Conservation (phyloP, 2,797 vertebrate species). For the Siniperca obscura region DNA sequence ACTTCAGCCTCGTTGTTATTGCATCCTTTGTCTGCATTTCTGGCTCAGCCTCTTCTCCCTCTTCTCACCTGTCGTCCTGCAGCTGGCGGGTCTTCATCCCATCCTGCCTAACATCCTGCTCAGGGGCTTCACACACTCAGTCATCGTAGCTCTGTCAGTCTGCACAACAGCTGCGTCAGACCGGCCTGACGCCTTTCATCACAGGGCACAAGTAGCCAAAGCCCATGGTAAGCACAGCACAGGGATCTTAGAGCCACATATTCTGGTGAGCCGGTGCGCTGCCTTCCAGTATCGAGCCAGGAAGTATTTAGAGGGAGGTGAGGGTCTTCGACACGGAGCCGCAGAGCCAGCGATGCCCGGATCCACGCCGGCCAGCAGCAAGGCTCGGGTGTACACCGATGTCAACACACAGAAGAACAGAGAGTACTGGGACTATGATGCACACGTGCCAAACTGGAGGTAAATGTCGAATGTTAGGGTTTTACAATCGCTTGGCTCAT, state of each 20-base stretch:
- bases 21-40: conserved; percentile 4
- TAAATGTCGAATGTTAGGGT: conserved; percentile 61
- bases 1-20: neutral
- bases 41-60: conserved; percentile 18
- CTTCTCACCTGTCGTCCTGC: conserved; percentile 36
- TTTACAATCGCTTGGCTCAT: no score
- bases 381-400: conserved; percentile 97
- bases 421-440: conserved; percentile 98
- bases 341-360: conserved; percentile 92
- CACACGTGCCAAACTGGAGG: conserved; percentile 97
- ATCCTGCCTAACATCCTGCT: conserved; percentile 75
- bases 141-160: conserved; percentile 79
- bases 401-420: conserved; percentile 97
- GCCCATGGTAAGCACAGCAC: conserved; percentile 68
- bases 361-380: conserved; percentile 93
- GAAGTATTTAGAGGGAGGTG: conserved; percentile 72
- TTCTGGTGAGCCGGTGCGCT: conserved; percentile 68
- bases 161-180: conserved; percentile 72
- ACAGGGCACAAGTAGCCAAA: conserved; percentile 58
- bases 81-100: conserved; percentile 80
- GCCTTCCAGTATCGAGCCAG: conserved; percentile 72
- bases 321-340: conserved; percentile 73
- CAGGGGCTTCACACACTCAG: conserved; percentile 76
- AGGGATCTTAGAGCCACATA: conserved; percentile 58
- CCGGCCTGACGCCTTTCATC: conserved; percentile 64